Evolutionary conservation across 2,113 vertebrate species (phyloP).

Genomic region (Pterocles gutturalis): DNA sequence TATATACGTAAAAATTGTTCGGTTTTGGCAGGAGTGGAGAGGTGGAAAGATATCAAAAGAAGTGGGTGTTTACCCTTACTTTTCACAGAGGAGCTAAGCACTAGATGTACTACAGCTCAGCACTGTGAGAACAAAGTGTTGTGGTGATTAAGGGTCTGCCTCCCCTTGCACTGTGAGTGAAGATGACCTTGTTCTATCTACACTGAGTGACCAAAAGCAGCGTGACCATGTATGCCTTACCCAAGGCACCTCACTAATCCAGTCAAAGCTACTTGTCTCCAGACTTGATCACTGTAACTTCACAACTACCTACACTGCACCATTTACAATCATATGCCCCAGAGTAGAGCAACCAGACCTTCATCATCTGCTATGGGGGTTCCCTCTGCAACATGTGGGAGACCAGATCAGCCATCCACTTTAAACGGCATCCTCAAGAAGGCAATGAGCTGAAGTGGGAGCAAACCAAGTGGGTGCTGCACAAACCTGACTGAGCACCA

Average conservation of each 20-base stretch:
- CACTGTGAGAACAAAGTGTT: background rate
- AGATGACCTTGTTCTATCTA: background rate
- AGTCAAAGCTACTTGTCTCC: background rate
- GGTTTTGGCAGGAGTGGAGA: background rate
- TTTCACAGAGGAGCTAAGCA: background rate
- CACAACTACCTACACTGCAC: background rate
- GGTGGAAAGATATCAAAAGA: background rate
- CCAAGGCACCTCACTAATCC: background rate
- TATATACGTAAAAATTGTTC: background rate
- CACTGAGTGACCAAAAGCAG: background rate
- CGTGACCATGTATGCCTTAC: background rate
- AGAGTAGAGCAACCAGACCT: background rate
- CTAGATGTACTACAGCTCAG: background rate
- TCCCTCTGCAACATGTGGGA: background rate
- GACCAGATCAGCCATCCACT: background rate
- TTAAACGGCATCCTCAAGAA: background rate
- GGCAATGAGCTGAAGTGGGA: background rate
- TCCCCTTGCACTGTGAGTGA: background rate
- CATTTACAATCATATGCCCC: background rate
- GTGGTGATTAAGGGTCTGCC: background rate
- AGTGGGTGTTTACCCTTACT: background rate
- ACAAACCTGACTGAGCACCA: background rate
- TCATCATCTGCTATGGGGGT: background rate
- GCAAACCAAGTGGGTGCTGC: background rate
- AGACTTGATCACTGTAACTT: background rate